Base-by-base conservation (phyloP, 2,797 vertebrate genomes). In the Numenius phaeopus region DNA sequence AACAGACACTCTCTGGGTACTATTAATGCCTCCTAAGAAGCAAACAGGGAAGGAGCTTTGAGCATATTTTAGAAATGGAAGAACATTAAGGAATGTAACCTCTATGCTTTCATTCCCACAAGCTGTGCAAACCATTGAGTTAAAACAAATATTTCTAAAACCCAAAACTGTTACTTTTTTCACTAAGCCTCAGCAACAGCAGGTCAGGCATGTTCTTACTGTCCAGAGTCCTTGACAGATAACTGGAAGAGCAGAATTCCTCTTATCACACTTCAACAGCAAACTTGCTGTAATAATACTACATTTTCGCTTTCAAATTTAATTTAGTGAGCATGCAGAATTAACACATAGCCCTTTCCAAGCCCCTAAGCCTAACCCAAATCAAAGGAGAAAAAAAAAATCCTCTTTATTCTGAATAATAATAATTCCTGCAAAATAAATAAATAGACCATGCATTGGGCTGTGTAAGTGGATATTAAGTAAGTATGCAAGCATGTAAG, bases 141-240 rank as follows among this genome's bases (percentile, higher is more conserved):
- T 85, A 89, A 96, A 97, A 77, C 32, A 95, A 97, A 90, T 83
- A 87, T 55, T 93, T 90, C 47, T 52, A 47, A 70, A 72, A 80
- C 46, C 9, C 1, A 49, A 54, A 82, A 71, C 9, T 7, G 12
- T 62, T 85, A 4, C 22, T 73, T 58, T 71, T 96, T 70, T 73
- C 78, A 21, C 57, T 81, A 91, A 97, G 76, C 83, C 9, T 90
- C 77, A 96, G 52, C 24, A 94, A 59, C 49, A 96, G n/a, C 66
- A 84, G 23, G 88, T 55, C 1, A 2, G 49, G 23, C 62, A 89
- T 94, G 10, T 87, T 94, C 64, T 88, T 87, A 46, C n/a, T 52
- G 66, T 91, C 82, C 76, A 46, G 78, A 90, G 90, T 81, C 34
- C 39, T 92, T 96, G 83, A 90, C 49, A 95, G 76, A 50, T 21